phyloP scores from a whole-genome alignment of 1,140 invertebrate genomes.

The Callitettix versicolor region DNA sequence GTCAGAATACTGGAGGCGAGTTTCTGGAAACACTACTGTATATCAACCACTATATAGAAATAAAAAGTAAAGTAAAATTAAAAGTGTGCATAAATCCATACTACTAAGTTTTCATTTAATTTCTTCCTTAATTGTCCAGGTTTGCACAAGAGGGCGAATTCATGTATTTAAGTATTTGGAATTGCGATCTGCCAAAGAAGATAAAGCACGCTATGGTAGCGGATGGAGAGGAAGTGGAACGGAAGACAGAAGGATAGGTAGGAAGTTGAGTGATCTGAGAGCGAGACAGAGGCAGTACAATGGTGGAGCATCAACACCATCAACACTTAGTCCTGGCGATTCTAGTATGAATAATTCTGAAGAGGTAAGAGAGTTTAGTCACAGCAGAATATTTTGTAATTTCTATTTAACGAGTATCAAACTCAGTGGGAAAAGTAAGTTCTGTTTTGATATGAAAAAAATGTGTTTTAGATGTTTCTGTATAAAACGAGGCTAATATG shows the following conservation, averaged over 20 bases:
- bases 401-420: neutral
- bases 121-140: constrained; percentile 49
- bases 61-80: too few relatives aligned
- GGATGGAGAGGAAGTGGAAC: constrained; percentile 28
- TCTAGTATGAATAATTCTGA: constrained; percentile 38
- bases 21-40: too few relatives aligned
- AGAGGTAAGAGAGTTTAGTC: constrained; percentile 18
- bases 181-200: constrained; percentile 42
- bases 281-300: constrained; percentile 18
- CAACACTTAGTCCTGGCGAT: constrained; percentile 46
- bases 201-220: constrained; percentile 27
- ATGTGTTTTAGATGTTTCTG: too few relatives aligned
- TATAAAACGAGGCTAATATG: too few relatives aligned
- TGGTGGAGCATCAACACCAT: constrained; percentile 44
- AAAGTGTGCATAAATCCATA: too few relatives aligned
- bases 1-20: too few relatives aligned
- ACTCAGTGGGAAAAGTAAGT: neutral
- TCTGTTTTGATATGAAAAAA: neutral
- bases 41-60: too few relatives aligned
- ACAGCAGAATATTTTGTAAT: neutral
- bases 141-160: constrained; percentile 80
- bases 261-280: constrained; percentile 38
- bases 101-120: too few relatives aligned
- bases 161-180: constrained; percentile 93
- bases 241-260: constrained; percentile 36